Evolutionary conservation across 2,797 vertebrate genomes (phyloP).

Genomic region (Brachyrhaphis roseni): DNA sequence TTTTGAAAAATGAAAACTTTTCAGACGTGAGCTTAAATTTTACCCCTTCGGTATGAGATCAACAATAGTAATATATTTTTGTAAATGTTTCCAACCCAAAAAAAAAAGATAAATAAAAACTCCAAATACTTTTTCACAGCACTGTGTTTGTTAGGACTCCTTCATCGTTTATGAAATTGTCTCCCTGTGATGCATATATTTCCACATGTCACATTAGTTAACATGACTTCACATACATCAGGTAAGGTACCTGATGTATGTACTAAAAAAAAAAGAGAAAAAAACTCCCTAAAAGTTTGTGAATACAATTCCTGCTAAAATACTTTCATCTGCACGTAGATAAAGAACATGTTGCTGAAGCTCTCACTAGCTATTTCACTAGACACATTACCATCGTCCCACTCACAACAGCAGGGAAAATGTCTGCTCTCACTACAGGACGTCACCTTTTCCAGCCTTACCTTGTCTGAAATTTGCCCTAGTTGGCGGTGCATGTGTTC

Average conservation of each 20-base stretch:
- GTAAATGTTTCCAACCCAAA: background rate
- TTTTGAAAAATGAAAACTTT: background rate
- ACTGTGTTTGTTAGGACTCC: background rate
- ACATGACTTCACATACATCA: background rate
- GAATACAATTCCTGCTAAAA: conserved; percentile 3
- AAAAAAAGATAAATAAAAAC: background rate
- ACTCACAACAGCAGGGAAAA: conserved; percentile 20
- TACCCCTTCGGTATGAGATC: background rate
- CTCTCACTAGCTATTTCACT: conserved; percentile 2
- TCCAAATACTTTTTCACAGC: background rate
- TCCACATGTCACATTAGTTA: background rate
- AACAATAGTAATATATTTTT: too few species aligned
- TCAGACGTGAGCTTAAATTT: background rate
- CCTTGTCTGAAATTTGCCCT: conserved; percentile 36
- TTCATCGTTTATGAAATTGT: background rate
- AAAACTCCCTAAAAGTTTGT: background rate
- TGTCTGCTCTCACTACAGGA: conserved; percentile 22
- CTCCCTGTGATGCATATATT: background rate
- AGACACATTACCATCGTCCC: conserved; percentile 20
- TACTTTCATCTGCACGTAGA: conserved; percentile 5
- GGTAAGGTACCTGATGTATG: too few species aligned
- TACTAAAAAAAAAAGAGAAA: too few species aligned
- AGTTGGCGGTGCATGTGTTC: conserved; percentile 20
- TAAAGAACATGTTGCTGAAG: conserved; percentile 4
- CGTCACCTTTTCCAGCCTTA: conserved; percentile 36